These are phyloP conservation scores for Pherbina coryleti DNA, from an alignment of 2,888 invertebrate species.

Conservation along the genomic window DNA sequence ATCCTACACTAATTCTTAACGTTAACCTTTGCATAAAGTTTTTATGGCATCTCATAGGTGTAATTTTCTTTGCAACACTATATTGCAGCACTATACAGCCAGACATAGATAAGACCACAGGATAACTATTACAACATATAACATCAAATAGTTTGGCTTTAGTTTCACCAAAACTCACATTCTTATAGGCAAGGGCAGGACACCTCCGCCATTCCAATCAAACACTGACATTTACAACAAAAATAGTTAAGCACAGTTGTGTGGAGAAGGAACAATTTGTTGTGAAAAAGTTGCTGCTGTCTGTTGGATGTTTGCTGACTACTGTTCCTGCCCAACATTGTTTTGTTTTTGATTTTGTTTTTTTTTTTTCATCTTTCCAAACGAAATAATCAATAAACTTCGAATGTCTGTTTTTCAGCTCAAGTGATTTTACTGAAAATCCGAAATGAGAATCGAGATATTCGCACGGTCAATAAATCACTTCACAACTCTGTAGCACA, in stretches of 20 bases:
- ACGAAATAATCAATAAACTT: constrained; percentile 1
- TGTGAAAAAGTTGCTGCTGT: neutral
- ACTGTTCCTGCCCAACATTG: neutral
- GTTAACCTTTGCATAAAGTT: too few species aligned
- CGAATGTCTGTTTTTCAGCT: constrained; percentile 12
- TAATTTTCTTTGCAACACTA: neutral
- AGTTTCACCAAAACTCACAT: neutral
- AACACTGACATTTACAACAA: neutral
- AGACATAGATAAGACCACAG: neutral
- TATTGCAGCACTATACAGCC: neutral
- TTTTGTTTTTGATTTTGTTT: neutral
- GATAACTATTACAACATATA: constrained; percentile 14
- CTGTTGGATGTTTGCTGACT: neutral
- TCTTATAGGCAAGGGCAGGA: neutral
- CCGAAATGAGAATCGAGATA: constrained; percentile 18
- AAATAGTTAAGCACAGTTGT: too few species aligned
- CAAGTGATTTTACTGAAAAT: constrained; percentile 21
- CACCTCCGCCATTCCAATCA: neutral
- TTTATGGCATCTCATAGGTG: too few species aligned
- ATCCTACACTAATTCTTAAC: too few species aligned
- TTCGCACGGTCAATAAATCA: constrained; percentile 23
- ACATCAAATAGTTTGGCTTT: neutral
- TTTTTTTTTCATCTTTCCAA: too few species aligned
- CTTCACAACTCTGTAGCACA: neutral
- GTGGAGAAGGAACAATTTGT: neutral